Evolutionary conservation across 2,113 vertebrate genomes (phyloP).

Genomic region (Spheniscus mendiculus): DNA sequence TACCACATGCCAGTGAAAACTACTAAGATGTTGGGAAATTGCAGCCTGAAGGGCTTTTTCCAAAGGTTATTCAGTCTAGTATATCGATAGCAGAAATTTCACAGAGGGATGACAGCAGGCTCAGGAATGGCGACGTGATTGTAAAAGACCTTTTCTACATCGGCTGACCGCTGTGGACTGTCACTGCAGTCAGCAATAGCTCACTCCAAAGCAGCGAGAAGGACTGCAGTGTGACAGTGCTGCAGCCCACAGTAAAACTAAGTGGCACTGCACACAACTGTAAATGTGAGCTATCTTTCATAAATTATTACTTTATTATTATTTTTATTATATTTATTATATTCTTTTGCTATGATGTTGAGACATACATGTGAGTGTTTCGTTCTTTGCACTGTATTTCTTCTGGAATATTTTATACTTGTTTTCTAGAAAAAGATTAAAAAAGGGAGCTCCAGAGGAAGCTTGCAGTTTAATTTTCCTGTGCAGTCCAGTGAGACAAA

Average conservation of each 20-base stretch:
- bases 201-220: not conserved
- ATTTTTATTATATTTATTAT: not conserved
- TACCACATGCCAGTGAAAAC: conserved; percentile 80
- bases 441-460: not conserved
- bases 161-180: not conserved
- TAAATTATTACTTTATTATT: not conserved
- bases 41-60: not conserved
- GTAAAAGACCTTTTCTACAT: not conserved
- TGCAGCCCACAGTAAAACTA: not conserved
- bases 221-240: not conserved
- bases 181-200: not conserved
- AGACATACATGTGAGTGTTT: not conserved
- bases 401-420: not conserved
- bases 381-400: not conserved
- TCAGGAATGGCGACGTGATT: not conserved
- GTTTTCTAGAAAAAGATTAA: not conserved
- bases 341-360: not conserved
- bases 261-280: not conserved
- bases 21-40: not conserved
- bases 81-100: not conserved
- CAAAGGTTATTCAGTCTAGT: not conserved
- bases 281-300: not conserved
- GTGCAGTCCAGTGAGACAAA: not conserved
- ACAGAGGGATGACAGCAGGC: not conserved
- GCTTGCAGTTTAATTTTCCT: not conserved